Evolutionary conservation across 2,113 vertebrate species (phyloP).

Genomic region (Thomomys bottae): DNA sequence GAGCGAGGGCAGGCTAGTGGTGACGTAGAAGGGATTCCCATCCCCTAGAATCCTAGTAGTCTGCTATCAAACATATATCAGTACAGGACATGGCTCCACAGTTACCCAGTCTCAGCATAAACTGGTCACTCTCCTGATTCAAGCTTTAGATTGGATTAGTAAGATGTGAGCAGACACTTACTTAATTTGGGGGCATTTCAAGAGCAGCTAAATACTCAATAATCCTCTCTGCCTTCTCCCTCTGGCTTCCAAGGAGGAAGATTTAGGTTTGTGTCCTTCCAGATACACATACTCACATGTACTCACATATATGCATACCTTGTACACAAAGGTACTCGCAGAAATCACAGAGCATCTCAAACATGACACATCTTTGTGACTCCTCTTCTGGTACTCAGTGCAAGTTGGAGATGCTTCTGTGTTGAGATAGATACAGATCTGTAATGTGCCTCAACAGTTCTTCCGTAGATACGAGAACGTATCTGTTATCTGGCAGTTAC

Average conservation of each 20-base stretch:
- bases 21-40: neutral
- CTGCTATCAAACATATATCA: neutral
- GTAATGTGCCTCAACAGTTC: neutral
- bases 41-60: neutral
- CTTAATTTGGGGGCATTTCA: neutral
- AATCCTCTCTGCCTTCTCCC: neutral
- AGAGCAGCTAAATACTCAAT: neutral
- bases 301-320: too few species aligned
- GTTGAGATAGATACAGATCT: neutral
- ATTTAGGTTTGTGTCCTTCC: neutral
- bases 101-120: neutral
- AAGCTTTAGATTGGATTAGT: neutral
- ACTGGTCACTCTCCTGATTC: neutral
- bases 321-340: neutral
- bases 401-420: neutral
- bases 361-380: neutral
- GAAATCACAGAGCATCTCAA: neutral
- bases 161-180: neutral
- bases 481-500: neutral
- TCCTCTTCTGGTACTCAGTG: neutral
- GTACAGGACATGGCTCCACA: too few species aligned
- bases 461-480: neutral
- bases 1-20: neutral
- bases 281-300: neutral
- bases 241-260: neutral